These are phyloP conservation scores for Drosophila sproati DNA, from an alignment of 1,140 invertebrate species.

Conservation along the genomic window DNA sequence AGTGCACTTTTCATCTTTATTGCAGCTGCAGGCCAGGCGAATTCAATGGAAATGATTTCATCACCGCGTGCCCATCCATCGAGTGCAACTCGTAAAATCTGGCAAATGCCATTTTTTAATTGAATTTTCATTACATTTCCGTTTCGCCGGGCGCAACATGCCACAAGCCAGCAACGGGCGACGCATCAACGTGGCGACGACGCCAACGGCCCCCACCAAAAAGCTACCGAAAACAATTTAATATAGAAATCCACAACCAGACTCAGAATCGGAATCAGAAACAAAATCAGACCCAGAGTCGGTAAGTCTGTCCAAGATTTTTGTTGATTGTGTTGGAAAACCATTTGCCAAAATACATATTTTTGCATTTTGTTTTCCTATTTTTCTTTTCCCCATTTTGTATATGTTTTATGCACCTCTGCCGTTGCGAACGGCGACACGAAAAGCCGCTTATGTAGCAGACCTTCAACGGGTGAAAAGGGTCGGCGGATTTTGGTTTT, in stretches of 20 bases:
- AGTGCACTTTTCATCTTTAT: background rate
- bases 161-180: slow-evolving; percentile 19
- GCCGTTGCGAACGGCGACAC: slow-evolving; percentile 61
- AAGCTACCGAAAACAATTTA: slow-evolving; percentile 62
- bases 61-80: slow-evolving; percentile 23
- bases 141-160: slow-evolving; percentile 57
- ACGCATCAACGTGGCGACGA: slow-evolving; percentile 15
- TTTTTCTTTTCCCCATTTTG: slow-evolving; percentile 13
- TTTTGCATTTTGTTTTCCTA: slow-evolving; percentile 23
- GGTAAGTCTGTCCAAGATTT: slow-evolving; percentile 45
- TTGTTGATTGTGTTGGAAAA: slow-evolving; percentile 40
- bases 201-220: slow-evolving; percentile 17
- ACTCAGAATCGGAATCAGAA: slow-evolving; percentile 7
- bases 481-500: slow-evolving; percentile 43
- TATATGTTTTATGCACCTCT: slow-evolving; percentile 46
- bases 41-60: slow-evolving; percentile 42
- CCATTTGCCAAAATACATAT: slow-evolving; percentile 48
- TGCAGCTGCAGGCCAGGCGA: slow-evolving; percentile 28
- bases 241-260: slow-evolving; percentile 41
- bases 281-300: slow-evolving; percentile 14
- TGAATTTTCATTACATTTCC: slow-evolving; percentile 83
- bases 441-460: slow-evolving; percentile 77
- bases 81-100: slow-evolving; percentile 57
- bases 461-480: slow-evolving; percentile 27
- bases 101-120: slow-evolving; percentile 81